phyloP scores from a whole-genome alignment of 1,140 invertebrate genomes.

The Eriosoma lanigerum region DNA sequence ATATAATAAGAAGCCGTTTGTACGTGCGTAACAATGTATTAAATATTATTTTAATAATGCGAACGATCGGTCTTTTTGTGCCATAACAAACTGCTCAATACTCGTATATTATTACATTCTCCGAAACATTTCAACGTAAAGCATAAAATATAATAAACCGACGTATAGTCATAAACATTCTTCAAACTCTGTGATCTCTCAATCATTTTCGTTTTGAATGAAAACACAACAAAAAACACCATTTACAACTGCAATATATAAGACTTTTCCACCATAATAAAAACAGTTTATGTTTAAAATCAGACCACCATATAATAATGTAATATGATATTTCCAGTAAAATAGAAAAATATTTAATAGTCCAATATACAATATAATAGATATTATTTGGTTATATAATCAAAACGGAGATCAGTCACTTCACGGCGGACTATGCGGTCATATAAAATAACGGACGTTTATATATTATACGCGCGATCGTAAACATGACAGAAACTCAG shows the following conservation, averaged over 20 bases:
- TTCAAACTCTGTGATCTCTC: not conserved
- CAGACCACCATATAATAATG: not conserved
- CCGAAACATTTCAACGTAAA: not conserved
- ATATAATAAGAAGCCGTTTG: not conserved
- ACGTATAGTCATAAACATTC: not conserved
- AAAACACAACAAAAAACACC: not conserved
- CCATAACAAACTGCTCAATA: not conserved
- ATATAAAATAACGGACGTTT: too few relatives aligned
- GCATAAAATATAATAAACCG: not conserved
- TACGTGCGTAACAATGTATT: not conserved
- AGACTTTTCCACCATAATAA: not conserved
- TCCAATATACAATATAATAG: not conserved
- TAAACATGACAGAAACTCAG: too few relatives aligned
- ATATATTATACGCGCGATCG: too few relatives aligned
- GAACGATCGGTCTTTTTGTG: not conserved
- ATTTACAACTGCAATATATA: not conserved
- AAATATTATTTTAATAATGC: not conserved
- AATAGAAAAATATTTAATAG: not conserved
- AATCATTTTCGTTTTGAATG: not conserved
- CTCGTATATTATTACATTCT: constrained; percentile 12
- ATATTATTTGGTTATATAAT: too few relatives aligned
- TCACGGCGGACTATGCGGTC: too few relatives aligned
- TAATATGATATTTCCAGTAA: not conserved
- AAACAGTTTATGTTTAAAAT: not conserved
- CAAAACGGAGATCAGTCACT: too few relatives aligned